A percentile compares a stretch with the other conserved stretches of the same genome.
phyloP scores from a whole-genome alignment of 2,797 vertebrate genomes.

The Sparus aurata region DNA sequence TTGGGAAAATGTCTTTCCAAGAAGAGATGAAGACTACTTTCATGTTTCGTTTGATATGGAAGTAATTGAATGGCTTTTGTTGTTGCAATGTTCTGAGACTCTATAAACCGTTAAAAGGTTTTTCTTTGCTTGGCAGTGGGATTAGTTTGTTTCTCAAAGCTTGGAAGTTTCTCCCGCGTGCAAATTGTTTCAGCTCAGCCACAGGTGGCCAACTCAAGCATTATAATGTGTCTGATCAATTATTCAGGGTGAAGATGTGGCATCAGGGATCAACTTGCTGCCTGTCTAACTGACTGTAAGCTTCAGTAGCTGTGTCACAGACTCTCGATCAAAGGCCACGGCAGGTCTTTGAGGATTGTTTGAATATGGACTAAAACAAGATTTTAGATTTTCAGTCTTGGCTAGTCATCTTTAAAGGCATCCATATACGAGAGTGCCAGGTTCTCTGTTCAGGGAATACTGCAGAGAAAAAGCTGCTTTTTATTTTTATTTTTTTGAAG shows the following conservation, averaged over 20 bases:
- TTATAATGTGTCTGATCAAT: slow-evolving; percentile 71
- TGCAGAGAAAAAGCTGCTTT: slow-evolving; percentile 14
- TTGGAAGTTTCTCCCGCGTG: not conserved
- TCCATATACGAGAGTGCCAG: not conserved
- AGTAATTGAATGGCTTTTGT: not conserved
- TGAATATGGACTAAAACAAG: not conserved
- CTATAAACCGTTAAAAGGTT: not conserved
- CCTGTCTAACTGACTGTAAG: slow-evolving; percentile 39
- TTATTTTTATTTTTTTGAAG: not conserved
- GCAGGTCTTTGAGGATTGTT: slow-evolving; percentile 5
- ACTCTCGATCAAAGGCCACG: slow-evolving; percentile 19
- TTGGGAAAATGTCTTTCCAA: not conserved
- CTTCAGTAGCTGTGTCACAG: slow-evolving; percentile 31
- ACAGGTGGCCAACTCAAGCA: slow-evolving; percentile 82
- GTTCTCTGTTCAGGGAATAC: not conserved
- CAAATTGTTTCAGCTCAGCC: slow-evolving; percentile 17
- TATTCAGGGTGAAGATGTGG: slow-evolving; percentile 70
- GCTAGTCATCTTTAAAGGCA: slow-evolving; percentile 20
- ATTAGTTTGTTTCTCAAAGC: slow-evolving; percentile 3
- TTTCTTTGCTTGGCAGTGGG: not conserved
- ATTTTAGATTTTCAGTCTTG: not conserved
- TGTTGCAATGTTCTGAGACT: not conserved
- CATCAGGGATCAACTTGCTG: slow-evolving; percentile 68
- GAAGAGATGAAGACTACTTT: too few species aligned
- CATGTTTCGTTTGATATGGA: not conserved